A percentile compares a stretch with the other conserved stretches of the same genome.
phyloP scores from a whole-genome alignment of 1,140 invertebrate species.

The Cheumatopsyche charites region DNA sequence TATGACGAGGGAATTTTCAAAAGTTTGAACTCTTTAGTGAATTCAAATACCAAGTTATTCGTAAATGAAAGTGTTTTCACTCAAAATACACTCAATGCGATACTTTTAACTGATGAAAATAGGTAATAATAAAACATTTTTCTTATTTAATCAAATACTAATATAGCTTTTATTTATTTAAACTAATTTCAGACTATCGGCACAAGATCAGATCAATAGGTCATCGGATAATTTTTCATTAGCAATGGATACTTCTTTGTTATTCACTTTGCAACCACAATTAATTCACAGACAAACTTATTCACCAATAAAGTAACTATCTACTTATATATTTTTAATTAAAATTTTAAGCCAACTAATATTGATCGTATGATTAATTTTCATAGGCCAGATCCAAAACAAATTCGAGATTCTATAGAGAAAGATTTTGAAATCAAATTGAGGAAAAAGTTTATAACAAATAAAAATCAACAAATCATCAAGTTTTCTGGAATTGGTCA shows the following conservation, averaged over 20 bases:
- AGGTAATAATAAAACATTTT: too few relatives aligned
- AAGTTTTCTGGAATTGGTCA: conserved; percentile 46
- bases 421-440: conserved; percentile 36
- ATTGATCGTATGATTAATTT: conserved; percentile 4
- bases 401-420: background rate
- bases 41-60: too few relatives aligned
- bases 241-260: conserved; percentile 39
- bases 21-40: background rate
- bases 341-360: background rate
- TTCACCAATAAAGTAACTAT: conserved; percentile 33
- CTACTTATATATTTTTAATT: background rate
- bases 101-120: too few relatives aligned
- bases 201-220: background rate
- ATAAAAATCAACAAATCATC: conserved; percentile 39
- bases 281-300: conserved; percentile 40
- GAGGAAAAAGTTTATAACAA: conserved; percentile 39
- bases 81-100: background rate
- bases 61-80: too few relatives aligned
- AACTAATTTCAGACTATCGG: too few relatives aligned
- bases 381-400: background rate
- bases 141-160: too few relatives aligned
- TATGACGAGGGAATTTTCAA: background rate
- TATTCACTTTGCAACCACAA: conserved; percentile 39
- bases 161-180: too few relatives aligned
- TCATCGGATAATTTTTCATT: conserved; percentile 30